Evolutionary conservation across 35 echinoderm and acorn worm species (phyloP), one percentile per base, ranked within the genome.

Genomic region (Apostichopus japonicus): DNA sequence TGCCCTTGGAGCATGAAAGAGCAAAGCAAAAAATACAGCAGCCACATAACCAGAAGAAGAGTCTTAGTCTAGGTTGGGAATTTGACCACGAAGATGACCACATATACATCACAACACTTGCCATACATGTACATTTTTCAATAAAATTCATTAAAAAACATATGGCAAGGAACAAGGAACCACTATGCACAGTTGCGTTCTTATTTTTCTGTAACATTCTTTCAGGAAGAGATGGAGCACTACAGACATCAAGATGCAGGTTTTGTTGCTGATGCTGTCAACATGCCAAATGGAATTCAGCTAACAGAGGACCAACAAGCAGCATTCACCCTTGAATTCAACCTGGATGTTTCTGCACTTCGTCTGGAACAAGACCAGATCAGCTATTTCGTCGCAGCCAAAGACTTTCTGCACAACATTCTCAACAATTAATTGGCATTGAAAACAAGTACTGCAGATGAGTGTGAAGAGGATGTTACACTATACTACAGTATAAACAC

Each of bases 201-300:
- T 33, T 33, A 33, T 33, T 33, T 33, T 33, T 33, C 27, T 33
- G 27, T 33, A 33, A 33, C 27, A 33, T 33, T 59, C 57, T 59
- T 59, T 59, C 57, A 59, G 57, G 57, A 59, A 59, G 57, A 59
- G 57, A 59, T 59, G 6, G 57, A 59, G 6, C 57, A 59, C 11
- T 59, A 59, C 57, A 59, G 57, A 7, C 57, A 59, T 59, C 0
- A 59, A 59, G 57, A 5, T 59, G 57, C 57, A 59, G 57, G 57
- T 9, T 59, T 9, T 13, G 11, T 9, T 59, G 57, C 57, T 13
- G 11, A 59, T 59, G 71, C 71, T 17, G 71, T 73, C 14, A 56
- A 65, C 24, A 55, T 87, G 10, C 83, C 83, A 58, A 10, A 10
- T 87, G 83, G 83, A 14, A 87, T 87, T 65, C 83, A 24, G 59